phyloP scores from a whole-genome alignment of 2,113 vertebrate genomes.

The Stegostoma tigrinum region DNA sequence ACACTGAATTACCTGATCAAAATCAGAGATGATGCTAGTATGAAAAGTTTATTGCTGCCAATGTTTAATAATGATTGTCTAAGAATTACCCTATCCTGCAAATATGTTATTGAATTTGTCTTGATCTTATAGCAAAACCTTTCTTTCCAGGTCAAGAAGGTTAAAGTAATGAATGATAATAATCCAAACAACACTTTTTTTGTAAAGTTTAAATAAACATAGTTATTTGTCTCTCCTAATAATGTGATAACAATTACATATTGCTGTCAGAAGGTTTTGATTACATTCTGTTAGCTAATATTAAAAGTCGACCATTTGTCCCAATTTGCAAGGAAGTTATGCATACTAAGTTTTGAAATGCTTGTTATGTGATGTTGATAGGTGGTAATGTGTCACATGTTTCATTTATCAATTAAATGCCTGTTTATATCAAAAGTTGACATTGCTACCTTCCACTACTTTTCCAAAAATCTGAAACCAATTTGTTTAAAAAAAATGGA shows the following conservation, averaged over 20 bases:
- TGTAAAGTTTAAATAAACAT: neutral
- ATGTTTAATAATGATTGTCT: neutral
- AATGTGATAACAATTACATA: neutral
- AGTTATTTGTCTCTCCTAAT: neutral
- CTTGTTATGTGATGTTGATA: neutral
- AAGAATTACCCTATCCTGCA: neutral
- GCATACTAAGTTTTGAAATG: neutral
- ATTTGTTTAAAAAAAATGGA: neutral
- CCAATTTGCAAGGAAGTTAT: neutral
- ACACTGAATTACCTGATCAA: neutral
- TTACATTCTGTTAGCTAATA: neutral
- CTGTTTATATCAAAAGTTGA: neutral
- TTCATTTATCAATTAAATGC: neutral
- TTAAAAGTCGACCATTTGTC: neutral
- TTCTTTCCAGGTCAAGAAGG: neutral
- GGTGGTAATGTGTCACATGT: neutral
- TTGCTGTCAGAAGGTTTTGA: neutral
- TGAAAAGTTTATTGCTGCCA: neutral
- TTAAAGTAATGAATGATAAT: neutral
- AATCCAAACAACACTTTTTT: neutral
- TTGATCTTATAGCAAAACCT: neutral
- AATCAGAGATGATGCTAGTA: neutral
- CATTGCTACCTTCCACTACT: neutral
- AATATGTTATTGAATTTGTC: neutral
- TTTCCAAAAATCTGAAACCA: neutral